A percentile compares a stretch with the other conserved stretches of the same genome.
Conservation (phyloP, 2,797 vertebrate genomes). For the Sylvilagus floridanus region DNA sequence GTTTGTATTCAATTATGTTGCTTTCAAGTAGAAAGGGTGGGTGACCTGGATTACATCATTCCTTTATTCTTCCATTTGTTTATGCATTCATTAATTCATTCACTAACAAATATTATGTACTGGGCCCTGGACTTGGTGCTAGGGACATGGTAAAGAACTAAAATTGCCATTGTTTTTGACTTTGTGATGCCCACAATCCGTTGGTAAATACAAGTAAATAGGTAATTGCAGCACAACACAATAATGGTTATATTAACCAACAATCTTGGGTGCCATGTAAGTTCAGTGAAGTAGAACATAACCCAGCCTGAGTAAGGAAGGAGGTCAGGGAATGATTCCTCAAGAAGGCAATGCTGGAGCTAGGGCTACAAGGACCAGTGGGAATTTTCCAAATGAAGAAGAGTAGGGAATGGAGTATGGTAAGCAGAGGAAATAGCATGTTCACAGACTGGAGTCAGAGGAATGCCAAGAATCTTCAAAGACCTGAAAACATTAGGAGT, state of each 20-base stretch:
- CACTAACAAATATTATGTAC: constrained; percentile 17
- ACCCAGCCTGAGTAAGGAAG: not conserved
- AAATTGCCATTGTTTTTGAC: constrained; percentile 38
- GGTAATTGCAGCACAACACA: not conserved
- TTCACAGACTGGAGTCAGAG: not conserved
- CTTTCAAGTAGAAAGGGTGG: not conserved
- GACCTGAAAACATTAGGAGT: not conserved
- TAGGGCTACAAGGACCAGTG: not conserved
- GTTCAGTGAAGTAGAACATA: not conserved
- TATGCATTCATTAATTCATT: not conserved
- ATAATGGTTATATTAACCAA: not conserved
- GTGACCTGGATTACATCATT: not conserved
- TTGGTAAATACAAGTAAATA: constrained; percentile 21
- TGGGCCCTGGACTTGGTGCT: not conserved
- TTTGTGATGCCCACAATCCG: constrained; percentile 4
- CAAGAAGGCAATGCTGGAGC: not conserved
- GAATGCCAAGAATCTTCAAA: constrained; percentile 3
- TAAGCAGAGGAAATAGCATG: not conserved
- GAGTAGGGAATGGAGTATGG: not conserved
- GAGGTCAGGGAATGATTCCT: not conserved
- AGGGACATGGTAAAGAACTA: not conserved
- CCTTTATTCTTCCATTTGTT: not conserved
- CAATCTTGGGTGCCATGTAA: not conserved
- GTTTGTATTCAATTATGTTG: constrained; percentile 41
- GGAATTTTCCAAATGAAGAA: not conserved